Evolutionary conservation across 2,797 vertebrate species (phyloP).

Genomic region (Schizothorax lantsangensis): DNA sequence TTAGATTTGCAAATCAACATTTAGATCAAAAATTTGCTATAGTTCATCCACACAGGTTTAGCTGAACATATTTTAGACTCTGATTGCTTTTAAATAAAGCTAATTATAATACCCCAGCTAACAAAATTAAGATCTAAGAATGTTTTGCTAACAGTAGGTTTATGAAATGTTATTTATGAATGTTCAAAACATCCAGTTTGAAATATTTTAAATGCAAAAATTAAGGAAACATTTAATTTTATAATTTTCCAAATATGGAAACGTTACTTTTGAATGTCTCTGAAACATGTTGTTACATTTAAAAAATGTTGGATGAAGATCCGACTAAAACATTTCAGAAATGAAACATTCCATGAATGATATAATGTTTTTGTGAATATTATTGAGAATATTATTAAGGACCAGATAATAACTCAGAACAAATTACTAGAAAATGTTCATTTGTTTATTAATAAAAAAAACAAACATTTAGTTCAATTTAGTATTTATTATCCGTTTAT

Average conservation of each 20-base stretch:
- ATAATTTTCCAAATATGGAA: background rate
- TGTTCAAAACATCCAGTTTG: too few species aligned
- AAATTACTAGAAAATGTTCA: background rate
- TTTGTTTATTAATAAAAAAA: background rate
- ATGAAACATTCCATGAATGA: background rate
- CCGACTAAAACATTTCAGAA: background rate
- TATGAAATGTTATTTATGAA: background rate
- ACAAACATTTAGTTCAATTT: background rate
- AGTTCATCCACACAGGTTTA: background rate
- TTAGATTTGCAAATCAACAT: background rate
- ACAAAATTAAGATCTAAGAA: background rate
- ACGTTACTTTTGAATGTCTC: background rate
- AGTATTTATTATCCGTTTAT: background rate
- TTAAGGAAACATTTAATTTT: background rate
- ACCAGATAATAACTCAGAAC: background rate
- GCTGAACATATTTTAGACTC: background rate
- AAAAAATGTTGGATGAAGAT: background rate
- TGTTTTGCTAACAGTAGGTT: background rate
- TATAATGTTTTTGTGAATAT: background rate
- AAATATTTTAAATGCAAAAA: too few species aligned
- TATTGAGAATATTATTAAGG: background rate
- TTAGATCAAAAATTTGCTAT: background rate
- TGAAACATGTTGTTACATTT: background rate
- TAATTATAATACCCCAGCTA: background rate
- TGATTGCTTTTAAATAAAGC: too few species aligned